Conservation (phyloP, 2,888 invertebrate species). For the Molanna angustata region DNA sequence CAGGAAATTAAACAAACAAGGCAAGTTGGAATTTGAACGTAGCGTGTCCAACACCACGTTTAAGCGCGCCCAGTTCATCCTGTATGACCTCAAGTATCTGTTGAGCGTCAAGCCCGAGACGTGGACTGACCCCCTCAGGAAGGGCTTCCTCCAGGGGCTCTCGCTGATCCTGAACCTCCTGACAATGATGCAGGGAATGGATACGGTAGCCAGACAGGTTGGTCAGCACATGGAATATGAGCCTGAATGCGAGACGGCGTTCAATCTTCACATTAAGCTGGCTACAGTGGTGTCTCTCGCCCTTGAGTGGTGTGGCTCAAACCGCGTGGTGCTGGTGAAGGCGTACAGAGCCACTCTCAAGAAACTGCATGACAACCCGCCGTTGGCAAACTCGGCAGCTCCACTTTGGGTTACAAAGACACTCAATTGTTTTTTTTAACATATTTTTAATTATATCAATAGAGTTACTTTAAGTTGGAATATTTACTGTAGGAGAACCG, state of each 20-base stretch:
- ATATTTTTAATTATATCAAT: no score
- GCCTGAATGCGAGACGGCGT: constrained; percentile 99
- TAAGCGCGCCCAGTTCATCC: constrained; percentile 85
- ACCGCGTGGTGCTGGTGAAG: constrained; percentile 73
- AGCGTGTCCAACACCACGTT: constrained; percentile 72
- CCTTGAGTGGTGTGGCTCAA: constrained; percentile 86
- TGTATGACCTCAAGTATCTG: constrained; percentile 89
- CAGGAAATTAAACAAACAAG: constrained; percentile 65
- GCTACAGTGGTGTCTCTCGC: constrained; percentile 85
- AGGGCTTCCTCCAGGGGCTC: constrained; percentile 86
- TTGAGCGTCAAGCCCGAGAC: constrained; percentile 75
- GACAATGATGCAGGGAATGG: constrained; percentile 91
- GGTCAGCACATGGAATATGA: constrained; percentile 99
- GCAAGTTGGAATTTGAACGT: constrained; percentile 72
- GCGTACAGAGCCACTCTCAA: constrained; percentile 74
- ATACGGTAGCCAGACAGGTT: constrained; percentile 72
- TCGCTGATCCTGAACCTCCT: constrained; percentile 77
- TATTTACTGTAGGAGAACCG: no score
- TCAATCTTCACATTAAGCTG: constrained; percentile 92
- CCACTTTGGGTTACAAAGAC: no score
- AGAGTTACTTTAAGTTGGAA: no score
- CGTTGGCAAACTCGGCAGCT: constrained; percentile 49
- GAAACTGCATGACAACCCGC: constrained; percentile 60
- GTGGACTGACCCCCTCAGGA: constrained; percentile 81
- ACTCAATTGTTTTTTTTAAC: no score